phyloP scores from a whole-genome alignment of 2,888 invertebrate genomes.

The Capitulum mitella region DNA sequence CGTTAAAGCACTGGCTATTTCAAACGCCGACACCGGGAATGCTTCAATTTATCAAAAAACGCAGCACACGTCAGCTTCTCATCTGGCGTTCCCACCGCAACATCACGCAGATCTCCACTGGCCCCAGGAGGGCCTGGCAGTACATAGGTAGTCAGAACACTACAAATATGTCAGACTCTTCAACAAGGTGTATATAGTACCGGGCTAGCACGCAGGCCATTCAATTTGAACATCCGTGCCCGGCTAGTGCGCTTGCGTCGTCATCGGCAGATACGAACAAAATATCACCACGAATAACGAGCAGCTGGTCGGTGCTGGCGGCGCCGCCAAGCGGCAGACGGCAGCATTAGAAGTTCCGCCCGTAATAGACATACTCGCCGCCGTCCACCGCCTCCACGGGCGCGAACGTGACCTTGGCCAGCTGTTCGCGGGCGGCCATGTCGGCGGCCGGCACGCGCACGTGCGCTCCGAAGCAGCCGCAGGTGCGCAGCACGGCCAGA shows the following conservation, averaged over 20 bases:
- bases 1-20: too few species aligned
- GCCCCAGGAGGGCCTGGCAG: background rate
- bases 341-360: slow-evolving; percentile 8
- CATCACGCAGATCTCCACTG: background rate
- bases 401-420: background rate
- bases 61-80: background rate
- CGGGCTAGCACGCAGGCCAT: background rate
- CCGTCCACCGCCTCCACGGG: background rate
- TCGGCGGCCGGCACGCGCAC: background rate
- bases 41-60: background rate
- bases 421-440: background rate
- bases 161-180: background rate
- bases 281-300: slow-evolving; percentile 13
- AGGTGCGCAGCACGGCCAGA: slow-evolving; percentile 19
- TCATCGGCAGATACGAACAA: background rate
- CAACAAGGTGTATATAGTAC: background rate
- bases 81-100: background rate
- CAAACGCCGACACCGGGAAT: background rate
- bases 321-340: background rate
- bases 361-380: slow-evolving; percentile 12
- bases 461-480: slow-evolving; percentile 18
- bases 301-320: background rate
- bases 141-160: background rate
- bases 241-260: background rate
- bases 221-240: background rate